These are phyloP conservation scores for Lates japonicus DNA, from an alignment of 2,797 vertebrate species.

Conservation along the genomic window DNA sequence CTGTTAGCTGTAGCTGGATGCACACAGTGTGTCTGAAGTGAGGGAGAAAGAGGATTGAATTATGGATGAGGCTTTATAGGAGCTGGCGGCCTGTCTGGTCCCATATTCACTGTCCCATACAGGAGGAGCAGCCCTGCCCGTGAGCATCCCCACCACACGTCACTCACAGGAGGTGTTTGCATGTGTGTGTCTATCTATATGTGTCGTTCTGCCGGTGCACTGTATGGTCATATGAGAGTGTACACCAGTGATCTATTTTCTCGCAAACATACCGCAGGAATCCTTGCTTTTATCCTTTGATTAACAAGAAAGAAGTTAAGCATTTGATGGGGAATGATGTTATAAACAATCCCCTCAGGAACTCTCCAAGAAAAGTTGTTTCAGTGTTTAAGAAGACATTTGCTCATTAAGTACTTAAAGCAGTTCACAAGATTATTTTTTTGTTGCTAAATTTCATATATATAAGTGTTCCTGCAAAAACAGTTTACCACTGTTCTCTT, in stretches of 20 bases:
- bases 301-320: background rate
- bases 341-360: background rate
- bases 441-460: background rate
- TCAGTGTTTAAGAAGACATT: slow-evolving; percentile 7
- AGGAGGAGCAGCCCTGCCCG: slow-evolving; percentile 63
- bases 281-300: background rate
- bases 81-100: slow-evolving; percentile 75
- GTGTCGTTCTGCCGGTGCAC: slow-evolving; percentile 23
- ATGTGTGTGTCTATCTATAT: slow-evolving; percentile 19
- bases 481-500: background rate
- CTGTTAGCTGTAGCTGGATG: slow-evolving; percentile 50
- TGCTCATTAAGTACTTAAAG: slow-evolving; percentile 23
- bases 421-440: slow-evolving; percentile 1
- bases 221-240: slow-evolving; percentile 27
- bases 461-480: background rate
- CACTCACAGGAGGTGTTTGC: slow-evolving; percentile 61
- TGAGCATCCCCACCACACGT: slow-evolving; percentile 60
- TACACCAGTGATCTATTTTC: background rate
- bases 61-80: slow-evolving; percentile 80
- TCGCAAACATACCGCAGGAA: slow-evolving; percentile 4
- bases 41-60: slow-evolving; percentile 72
- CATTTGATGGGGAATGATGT: background rate
- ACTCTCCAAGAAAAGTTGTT: slow-evolving; percentile 17
- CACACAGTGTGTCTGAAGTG: slow-evolving; percentile 62
- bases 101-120: slow-evolving; percentile 74